Conservation (phyloP, 2,888 invertebrate genomes). For the Tipula confusa region DNA sequence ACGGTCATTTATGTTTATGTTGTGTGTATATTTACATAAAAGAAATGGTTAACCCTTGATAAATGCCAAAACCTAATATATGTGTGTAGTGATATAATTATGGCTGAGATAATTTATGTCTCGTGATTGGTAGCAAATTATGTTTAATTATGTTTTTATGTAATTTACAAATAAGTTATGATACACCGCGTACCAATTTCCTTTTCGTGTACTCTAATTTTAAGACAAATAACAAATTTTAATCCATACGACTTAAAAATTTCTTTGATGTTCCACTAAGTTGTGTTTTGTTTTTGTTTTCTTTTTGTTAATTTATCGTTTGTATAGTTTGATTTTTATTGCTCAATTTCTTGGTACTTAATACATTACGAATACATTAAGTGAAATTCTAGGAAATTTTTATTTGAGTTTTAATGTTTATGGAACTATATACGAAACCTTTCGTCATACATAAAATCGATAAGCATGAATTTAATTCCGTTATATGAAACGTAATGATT, state of each 20-base stretch:
- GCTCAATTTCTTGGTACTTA: slow-evolving; percentile 25
- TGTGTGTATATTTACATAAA: not conserved
- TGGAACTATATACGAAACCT: not conserved
- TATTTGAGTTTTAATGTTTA: not conserved
- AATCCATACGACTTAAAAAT: not conserved
- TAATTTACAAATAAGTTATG: not conserved
- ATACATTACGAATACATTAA: not conserved
- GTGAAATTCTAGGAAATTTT: not conserved
- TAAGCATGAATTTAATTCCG: not conserved
- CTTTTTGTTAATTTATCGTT: not conserved
- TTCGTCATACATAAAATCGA: not conserved
- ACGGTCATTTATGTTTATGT: not conserved
- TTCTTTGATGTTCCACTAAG: not conserved
- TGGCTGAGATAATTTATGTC: not conserved
- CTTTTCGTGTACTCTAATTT: not conserved
- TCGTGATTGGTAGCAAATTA: not conserved
- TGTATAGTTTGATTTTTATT: slow-evolving; percentile 4
- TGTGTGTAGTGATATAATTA: not conserved
- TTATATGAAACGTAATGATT: too few species aligned
- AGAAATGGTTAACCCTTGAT: not conserved
- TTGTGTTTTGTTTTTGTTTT: too few species aligned
- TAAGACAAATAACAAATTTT: not conserved
- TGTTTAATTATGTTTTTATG: not conserved
- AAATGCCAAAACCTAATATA: not conserved
- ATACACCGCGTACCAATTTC: not conserved